These are phyloP conservation scores for Sminthurides aquaticus DNA, from an alignment of 2,888 invertebrate genomes.

Conservation along the genomic window DNA sequence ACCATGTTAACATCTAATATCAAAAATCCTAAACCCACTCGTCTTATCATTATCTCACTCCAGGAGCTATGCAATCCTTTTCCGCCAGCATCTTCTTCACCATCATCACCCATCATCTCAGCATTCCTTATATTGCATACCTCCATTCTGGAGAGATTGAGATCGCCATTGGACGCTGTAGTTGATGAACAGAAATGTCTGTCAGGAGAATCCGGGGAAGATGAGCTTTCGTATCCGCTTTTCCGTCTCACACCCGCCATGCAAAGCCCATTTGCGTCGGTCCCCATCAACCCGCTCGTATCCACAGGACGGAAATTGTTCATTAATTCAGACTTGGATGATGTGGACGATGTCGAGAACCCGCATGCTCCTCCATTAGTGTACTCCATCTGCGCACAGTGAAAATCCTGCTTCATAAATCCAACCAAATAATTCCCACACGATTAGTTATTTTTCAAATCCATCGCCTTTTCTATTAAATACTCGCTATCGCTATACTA, in stretches of 20 bases:
- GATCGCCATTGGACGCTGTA: constrained; percentile 61
- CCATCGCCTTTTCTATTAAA: not conserved
- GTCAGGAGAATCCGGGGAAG: constrained; percentile 71
- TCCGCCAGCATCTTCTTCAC: too few species aligned
- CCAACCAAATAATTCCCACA: not conserved
- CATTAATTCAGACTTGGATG: constrained; percentile 36
- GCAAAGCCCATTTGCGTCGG: constrained; percentile 18
- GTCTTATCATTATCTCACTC: too few species aligned
- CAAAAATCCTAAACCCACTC: too few species aligned
- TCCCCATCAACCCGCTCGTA: constrained; percentile 23
- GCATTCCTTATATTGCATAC: too few species aligned
- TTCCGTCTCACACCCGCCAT: constrained; percentile 31
- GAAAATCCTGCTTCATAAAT: constrained; percentile 3
- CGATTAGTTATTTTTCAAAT: not conserved
- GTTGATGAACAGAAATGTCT: constrained; percentile 86
- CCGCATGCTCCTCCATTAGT: constrained; percentile 31
- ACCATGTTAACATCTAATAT: too few species aligned
- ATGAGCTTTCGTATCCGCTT: constrained; percentile 46
- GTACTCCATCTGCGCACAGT: constrained; percentile 35
- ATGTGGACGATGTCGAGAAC: constrained; percentile 31
- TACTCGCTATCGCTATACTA: not conserved
- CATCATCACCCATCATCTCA: too few species aligned
- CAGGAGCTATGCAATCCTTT: too few species aligned
- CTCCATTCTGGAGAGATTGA: constrained; percentile 51
- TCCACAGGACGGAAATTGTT: constrained; percentile 29